Evolutionary conservation across 2,888 invertebrate species (phyloP).

Genomic region (Hydrotaea cyrtoneurina): DNA sequence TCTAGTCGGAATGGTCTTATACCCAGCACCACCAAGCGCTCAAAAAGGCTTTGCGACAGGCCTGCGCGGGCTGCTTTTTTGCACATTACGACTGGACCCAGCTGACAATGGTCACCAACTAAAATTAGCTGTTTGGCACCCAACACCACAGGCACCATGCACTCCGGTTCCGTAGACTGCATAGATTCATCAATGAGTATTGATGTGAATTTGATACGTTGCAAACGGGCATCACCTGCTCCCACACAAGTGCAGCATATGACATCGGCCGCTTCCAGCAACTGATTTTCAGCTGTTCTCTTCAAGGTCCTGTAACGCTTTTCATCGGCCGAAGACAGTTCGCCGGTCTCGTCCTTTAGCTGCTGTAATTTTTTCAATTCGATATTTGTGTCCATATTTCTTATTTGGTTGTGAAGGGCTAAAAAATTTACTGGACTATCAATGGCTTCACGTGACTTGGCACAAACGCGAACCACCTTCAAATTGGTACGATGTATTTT

Average conservation of each 20-base stretch:
- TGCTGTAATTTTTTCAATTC: constrained; percentile 97
- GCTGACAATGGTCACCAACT: constrained; percentile 99
- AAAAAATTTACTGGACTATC: constrained; percentile 98
- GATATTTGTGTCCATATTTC: constrained; percentile 95
- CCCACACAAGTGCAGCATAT: constrained; percentile 99
- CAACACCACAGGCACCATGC: constrained; percentile 99
- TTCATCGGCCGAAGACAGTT: constrained; percentile 97
- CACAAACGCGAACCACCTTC: constrained; percentile 95
- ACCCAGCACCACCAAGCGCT: constrained; percentile 97
- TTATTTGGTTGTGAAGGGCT: constrained; percentile 97
- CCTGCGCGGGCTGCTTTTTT: constrained; percentile 99
- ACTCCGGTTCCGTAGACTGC: constrained; percentile 98
- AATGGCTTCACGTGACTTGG: constrained; percentile 98
- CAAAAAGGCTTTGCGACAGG: constrained; percentile 97
- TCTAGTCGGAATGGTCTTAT: constrained; percentile 98
- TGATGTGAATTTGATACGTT: constrained; percentile 95
- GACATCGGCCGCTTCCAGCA: constrained; percentile 97
- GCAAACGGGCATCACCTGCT: constrained; percentile 97
- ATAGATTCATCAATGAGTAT: constrained; percentile 98
- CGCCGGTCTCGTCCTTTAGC: constrained; percentile 98
- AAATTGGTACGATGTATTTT: constrained; percentile 98
- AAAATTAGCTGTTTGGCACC: constrained; percentile 98
- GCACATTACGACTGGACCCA: constrained; percentile 99
- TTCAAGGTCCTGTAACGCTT: constrained; percentile 95
- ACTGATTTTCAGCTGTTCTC: constrained; percentile 93